Percentiles rank a stretch among this genome's conserved stretches.
Conservation (phyloP, 2,797 vertebrate genomes). For the Dipus sagitta region DNA sequence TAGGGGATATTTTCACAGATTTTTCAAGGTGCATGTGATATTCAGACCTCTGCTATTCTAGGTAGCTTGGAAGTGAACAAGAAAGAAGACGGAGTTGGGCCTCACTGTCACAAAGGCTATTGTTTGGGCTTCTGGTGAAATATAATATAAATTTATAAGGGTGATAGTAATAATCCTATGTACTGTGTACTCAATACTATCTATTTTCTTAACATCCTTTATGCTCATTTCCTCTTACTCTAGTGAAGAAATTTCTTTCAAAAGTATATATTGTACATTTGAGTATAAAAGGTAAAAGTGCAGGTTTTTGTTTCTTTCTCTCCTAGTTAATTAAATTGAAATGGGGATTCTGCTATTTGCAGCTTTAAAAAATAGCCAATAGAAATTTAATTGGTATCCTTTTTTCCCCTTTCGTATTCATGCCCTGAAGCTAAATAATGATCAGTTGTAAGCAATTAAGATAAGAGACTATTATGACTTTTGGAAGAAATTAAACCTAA, state of each 20-base stretch:
- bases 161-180: background rate
- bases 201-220: conserved; percentile 58
- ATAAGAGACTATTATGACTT: conserved; percentile 86
- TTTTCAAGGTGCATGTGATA: background rate
- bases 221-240: conserved; percentile 42
- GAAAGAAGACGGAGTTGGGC: background rate
- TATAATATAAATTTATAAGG: conserved; percentile 20
- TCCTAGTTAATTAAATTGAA: conserved; percentile 89
- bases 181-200: background rate
- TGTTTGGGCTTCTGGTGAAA: conserved; percentile 44
- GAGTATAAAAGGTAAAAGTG: conserved; percentile 56
- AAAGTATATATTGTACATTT: conserved; percentile 31
- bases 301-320: conserved; percentile 32
- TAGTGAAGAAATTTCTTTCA: conserved; percentile 37
- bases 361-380: conserved; percentile 89
- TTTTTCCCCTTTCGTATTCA: conserved; percentile 88
- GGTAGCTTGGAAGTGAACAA: conserved; percentile 3
- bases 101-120: background rate
- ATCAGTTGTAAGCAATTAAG: conserved; percentile 85
- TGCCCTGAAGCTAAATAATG: conserved; percentile 88
- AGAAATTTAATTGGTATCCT: conserved; percentile 90
- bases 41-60: conserved; percentile 19
- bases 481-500: conserved; percentile 78
- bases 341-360: conserved; percentile 86
- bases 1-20: conserved; percentile 49